A percentile compares a stretch with the other conserved stretches of the same genome.
Conservation (phyloP, 2,113 vertebrate species). For the Neopipo cinnamomea region DNA sequence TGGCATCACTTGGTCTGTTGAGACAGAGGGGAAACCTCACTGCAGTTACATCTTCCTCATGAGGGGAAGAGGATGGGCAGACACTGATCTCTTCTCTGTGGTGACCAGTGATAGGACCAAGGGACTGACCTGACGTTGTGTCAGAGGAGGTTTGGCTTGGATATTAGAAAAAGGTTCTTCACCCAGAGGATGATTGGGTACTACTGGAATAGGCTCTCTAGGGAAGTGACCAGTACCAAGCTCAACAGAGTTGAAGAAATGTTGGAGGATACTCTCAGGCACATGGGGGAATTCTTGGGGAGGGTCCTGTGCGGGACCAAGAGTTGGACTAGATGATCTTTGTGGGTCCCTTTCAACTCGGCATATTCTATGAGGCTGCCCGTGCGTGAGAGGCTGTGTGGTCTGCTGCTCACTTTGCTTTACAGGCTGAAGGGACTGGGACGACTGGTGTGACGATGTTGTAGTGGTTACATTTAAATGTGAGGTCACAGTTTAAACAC, state of each 20-base stretch:
- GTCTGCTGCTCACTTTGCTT: neutral
- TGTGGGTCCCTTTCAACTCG: neutral
- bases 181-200: neutral
- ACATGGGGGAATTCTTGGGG: neutral
- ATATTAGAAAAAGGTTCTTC: neutral
- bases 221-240: neutral
- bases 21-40: neutral
- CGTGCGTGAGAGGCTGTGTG: neutral
- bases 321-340: neutral
- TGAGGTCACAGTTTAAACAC: neutral
- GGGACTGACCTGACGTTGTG: neutral
- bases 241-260: neutral
- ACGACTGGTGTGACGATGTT: neutral
- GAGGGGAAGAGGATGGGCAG: neutral
- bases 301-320: neutral
- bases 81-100: neutral
- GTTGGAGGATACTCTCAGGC: neutral
- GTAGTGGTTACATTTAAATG: neutral
- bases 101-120: neutral
- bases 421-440: neutral
- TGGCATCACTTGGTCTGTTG: neutral
- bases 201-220: neutral
- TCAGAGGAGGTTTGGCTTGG: neutral
- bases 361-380: neutral
- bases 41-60: neutral